Base-by-base conservation (phyloP, 2,888 invertebrate genomes). In the Sphaerophoria rueppellii region DNA sequence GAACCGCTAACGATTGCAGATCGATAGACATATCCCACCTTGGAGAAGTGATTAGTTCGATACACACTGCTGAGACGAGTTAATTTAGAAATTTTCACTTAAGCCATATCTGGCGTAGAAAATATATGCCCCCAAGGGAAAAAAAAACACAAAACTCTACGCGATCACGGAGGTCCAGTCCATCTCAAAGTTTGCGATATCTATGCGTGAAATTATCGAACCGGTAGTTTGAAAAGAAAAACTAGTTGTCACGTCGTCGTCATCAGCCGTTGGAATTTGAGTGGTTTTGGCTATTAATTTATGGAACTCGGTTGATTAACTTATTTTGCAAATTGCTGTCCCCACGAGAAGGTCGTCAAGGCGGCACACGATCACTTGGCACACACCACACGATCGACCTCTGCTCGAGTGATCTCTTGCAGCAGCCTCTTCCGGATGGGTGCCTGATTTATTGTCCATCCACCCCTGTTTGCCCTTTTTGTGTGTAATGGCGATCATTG, bases 51-150 rank as follows among this genome's bases (percentile, higher is more conserved):
- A 55, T 74, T 55, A 58, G 24, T 24, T 60, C 63, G 24, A 4
- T 16, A 2, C 6, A 40, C 46, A 72, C 40, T 54, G 48, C 6
- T 4, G 63, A 70, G 70, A 82, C 82, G 70, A 82, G 82, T 82
- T 82, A 82, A 82, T 82, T 82, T 74, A 74, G 52, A 78, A 65
- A 74, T 78, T 70, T 82, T 63, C 67, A 82, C 78, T 73, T 67
- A 35, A 50, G 3, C 35, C 50, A 37, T 43, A 46, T 35, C 52
- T 37, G 14, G 24, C 24, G 24, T 2, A 24, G 24, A 24, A 24
- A 24, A 24, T 24, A 32, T 34, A 32, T 76, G 82, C 58, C 79
- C 79, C 75, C 60, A 71, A 79, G 74, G 74, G 70, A 78, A 69
- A 9, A 48, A 48, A 52, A 37, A 63, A 60, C 24, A 52, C 37